A percentile compares a stretch with the other conserved stretches of the same genome.
Evolutionary conservation across 2,113 vertebrate species (phyloP).

Genomic region (Calyptommatus sinebrachiatus): DNA sequence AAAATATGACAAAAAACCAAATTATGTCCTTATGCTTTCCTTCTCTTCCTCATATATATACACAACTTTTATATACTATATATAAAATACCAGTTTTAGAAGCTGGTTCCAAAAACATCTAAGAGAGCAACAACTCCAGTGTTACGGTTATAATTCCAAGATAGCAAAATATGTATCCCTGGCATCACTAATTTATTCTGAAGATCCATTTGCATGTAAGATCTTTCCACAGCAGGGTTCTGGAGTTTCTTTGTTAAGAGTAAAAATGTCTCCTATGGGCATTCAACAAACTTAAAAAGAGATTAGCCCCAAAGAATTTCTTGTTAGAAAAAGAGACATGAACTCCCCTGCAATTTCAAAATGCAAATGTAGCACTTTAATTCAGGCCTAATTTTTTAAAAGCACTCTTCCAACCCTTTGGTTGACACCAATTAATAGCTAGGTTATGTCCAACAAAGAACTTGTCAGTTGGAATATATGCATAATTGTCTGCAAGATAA

Average conservation of each 20-base stretch:
- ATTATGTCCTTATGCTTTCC: no score
- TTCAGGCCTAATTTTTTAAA: not conserved
- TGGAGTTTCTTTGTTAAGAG: not conserved
- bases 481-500: not conserved
- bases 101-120: not conserved
- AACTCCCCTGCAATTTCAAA: not conserved
- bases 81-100: not conserved
- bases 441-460: no score
- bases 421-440: not conserved
- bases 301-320: not conserved
- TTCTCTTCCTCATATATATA: no score
- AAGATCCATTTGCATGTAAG: not conserved
- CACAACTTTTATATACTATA: not conserved
- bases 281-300: not conserved
- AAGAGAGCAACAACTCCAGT: not conserved
- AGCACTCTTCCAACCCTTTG: not conserved
- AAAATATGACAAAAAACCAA: not conserved
- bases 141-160: not conserved
- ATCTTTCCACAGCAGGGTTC: not conserved
- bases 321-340: not conserved
- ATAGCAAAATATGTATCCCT: not conserved
- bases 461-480: not conserved
- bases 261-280: not conserved
- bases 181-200: not conserved
- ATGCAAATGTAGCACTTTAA: not conserved